These are phyloP conservation scores for Drosophila trapezifrons DNA, from an alignment of 1,140 invertebrate genomes.

Conservation along the genomic window DNA sequence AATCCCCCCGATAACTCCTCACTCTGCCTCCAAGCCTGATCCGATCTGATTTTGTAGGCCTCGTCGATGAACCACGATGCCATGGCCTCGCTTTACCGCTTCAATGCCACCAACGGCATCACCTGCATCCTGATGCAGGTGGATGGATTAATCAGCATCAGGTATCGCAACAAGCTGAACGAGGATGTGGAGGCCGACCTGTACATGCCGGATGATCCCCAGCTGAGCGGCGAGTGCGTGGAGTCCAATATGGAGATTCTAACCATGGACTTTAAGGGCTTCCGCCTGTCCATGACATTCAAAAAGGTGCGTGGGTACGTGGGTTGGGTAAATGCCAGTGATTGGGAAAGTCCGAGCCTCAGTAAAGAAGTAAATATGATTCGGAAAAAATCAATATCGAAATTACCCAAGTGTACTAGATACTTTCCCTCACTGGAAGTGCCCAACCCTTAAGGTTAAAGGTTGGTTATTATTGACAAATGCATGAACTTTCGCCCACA, in stretches of 20 bases:
- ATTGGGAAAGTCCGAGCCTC: not conserved
- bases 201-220: slow-evolving; percentile 88
- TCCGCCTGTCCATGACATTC: slow-evolving; percentile 88
- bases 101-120: slow-evolving; percentile 87
- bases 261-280: slow-evolving; percentile 89
- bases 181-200: slow-evolving; percentile 88
- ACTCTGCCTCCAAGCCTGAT: not conserved
- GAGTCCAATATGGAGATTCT: slow-evolving; percentile 88
- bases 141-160: slow-evolving; percentile 87
- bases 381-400: slow-evolving; percentile 16
- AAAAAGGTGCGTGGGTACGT: slow-evolving; percentile 85
- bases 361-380: not conserved
- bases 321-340: slow-evolving; percentile 3
- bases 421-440: not conserved
- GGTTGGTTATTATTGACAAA: slow-evolving; percentile 14
- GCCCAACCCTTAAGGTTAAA: slow-evolving; percentile 32
- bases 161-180: slow-evolving; percentile 88
- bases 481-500: slow-evolving; percentile 10
- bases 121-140: slow-evolving; percentile 88
- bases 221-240: slow-evolving; percentile 88
- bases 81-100: slow-evolving; percentile 86
- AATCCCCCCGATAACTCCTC: slow-evolving; percentile 37
- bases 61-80: slow-evolving; percentile 78
- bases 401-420: slow-evolving; percentile 1
- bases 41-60: slow-evolving; percentile 47